These are phyloP conservation scores for Indri indri DNA, from an alignment of 2,113 vertebrate genomes.

Conservation along the genomic window DNA sequence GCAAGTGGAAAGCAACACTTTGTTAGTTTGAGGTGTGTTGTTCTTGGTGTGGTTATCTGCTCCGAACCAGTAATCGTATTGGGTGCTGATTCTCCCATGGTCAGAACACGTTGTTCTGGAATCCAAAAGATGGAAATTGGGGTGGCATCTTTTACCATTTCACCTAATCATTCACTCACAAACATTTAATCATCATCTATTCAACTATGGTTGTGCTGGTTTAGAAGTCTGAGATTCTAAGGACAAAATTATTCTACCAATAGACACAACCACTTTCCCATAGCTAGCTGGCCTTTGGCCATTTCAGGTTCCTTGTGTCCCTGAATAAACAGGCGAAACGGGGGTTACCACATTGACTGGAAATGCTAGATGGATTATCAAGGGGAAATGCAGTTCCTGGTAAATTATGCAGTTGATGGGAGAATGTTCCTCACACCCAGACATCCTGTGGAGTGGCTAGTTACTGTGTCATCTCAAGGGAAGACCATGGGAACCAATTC, in stretches of 20 bases:
- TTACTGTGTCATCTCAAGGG: background rate
- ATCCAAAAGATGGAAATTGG: background rate
- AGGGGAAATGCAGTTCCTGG: background rate
- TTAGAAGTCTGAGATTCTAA: background rate
- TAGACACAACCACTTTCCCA: background rate
- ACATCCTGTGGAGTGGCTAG: background rate
- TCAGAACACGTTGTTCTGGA: background rate
- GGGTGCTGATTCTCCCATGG: background rate
- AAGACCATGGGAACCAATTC: background rate
- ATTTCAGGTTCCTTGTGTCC: background rate
- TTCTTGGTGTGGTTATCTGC: background rate
- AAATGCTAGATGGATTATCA: background rate
- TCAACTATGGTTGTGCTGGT: background rate
- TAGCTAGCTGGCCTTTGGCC: background rate
- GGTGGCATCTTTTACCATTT: background rate
- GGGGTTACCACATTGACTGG: background rate
- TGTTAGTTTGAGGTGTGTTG: background rate
- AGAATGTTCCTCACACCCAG: background rate
- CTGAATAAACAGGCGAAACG: background rate
- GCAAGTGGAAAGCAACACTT: fast-evolving
- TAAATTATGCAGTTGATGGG: background rate
- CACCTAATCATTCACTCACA: background rate
- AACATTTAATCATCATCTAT: background rate
- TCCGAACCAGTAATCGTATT: background rate
- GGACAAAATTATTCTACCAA: background rate